A percentile compares a stretch with the other conserved stretches of the same genome.
Conservation (phyloP, 2,113 vertebrate genomes). For the Cyrtonyx montezumae region DNA sequence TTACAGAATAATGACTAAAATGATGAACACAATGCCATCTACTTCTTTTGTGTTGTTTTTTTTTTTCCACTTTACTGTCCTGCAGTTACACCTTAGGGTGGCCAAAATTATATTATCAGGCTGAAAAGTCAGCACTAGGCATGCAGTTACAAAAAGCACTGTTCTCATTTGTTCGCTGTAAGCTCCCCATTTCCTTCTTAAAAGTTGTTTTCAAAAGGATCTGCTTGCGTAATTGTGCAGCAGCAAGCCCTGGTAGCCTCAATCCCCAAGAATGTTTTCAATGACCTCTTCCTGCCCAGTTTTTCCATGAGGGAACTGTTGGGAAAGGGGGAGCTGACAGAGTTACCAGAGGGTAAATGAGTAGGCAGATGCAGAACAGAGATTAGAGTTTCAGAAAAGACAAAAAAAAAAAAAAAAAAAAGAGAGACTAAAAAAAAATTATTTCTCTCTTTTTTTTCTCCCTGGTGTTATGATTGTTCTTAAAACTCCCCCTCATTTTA, state of each 20-base stretch:
- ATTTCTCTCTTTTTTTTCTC: not conserved
- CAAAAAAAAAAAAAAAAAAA: not conserved
- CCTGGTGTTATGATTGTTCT: not conserved
- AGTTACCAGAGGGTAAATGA: slow-evolving; percentile 27
- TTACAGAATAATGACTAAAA: not conserved
- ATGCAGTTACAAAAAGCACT: slow-evolving; percentile 15
- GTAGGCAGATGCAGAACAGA: slow-evolving; percentile 35
- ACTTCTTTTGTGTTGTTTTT: not conserved
- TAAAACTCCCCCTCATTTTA: not conserved
- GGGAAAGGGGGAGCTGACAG: not conserved
- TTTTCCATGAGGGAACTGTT: slow-evolving; percentile 48
- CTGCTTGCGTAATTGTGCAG: slow-evolving; percentile 59
- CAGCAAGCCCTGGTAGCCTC: slow-evolving; percentile 40
- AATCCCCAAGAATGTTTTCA: slow-evolving; percentile 62
- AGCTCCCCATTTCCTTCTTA: slow-evolving; percentile 57
- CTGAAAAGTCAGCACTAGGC: slow-evolving; percentile 12
- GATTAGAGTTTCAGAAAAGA: not conserved
- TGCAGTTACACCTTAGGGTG: not conserved
- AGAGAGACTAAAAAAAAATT: not conserved
- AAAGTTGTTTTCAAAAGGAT: slow-evolving; percentile 67
- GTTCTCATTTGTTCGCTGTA: slow-evolving; percentile 42
- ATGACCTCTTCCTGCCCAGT: slow-evolving; percentile 51
- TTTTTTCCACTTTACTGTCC: not conserved
- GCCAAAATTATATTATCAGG: not conserved
- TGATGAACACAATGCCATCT: not conserved